Evolutionary conservation across 2,113 vertebrate genomes (phyloP), one percentile per base, ranked within the genome.

Genomic region (Hyla sarda): DNA sequence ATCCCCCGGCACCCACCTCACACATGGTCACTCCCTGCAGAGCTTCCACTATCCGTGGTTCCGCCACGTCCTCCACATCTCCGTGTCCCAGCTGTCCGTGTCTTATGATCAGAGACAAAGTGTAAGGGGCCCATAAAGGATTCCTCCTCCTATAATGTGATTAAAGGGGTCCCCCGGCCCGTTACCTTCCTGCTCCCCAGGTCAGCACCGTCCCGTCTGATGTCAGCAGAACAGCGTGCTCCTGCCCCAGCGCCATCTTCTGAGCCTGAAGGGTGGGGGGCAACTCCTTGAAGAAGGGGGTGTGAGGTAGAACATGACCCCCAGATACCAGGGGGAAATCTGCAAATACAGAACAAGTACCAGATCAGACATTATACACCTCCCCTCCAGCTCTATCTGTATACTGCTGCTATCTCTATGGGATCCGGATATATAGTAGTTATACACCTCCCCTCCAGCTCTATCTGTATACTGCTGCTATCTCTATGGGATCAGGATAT

Each of bases 81-180:
- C 96, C 96, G 0, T 99, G 98, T 41, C 98, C 98, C 48, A 99
- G 90, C 93, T 99, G 97, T 72, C 98, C 98, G 0, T 98, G 98
- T 90, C 98, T 99, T 92, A 0, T 21, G 62, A 80, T n/a, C 10
- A 79, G 58, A 80, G 23, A 21, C 7, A 14, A 1, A 41, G 5
- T 16, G 16, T 60, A 58, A 62, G 1, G 41, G 6, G 7, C 65
- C 10, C 13, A 28, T 12, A 48, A n/a, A 9, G 41, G n/a, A 3
- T 41, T 41, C 41, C 41, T 41, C 41, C 41, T 41, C 41, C 41
- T 48, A 48, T 10, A n/a, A 1, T 48, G 8, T 13, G 12, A 13
- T 48, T n/a, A n/a, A n/a, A 62, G 23, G 58, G 12, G 58, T 11
- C 58, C 52, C 25, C 25, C 56, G 19, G 37, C 23, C 92, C 41